A percentile compares a stretch with the other conserved stretches of the same genome.
These are phyloP conservation scores for Tetraodon nigroviridis DNA, from an alignment of 2,113 vertebrate species.

Conservation along the genomic window DNA sequence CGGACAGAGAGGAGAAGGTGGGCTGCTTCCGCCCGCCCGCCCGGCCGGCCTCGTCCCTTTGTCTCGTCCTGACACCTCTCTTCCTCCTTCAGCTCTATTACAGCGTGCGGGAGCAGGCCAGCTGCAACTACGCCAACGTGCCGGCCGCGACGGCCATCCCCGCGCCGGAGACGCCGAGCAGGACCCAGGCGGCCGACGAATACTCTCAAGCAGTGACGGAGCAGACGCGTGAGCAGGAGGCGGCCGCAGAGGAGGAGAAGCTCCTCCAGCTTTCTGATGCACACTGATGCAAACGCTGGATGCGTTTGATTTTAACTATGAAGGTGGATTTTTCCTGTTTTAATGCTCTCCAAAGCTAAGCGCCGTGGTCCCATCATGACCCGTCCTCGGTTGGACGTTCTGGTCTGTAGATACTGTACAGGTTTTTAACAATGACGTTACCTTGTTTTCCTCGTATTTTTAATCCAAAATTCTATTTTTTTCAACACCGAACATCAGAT, in stretches of 20 bases:
- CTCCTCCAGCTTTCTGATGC: slow-evolving; percentile 12
- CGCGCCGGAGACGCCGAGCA: slow-evolving; percentile 12
- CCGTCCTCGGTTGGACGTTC: background rate
- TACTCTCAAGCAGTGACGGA: slow-evolving; percentile 37
- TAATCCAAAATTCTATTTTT: slow-evolving; percentile 5
- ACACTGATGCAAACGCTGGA: slow-evolving; percentile 22
- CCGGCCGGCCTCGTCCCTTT: background rate
- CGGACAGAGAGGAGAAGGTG: slow-evolving; percentile 82
- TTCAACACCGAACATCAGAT: background rate
- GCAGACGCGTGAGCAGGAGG: background rate
- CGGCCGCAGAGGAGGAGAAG: slow-evolving; percentile 20
- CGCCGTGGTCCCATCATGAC: slow-evolving; percentile 4
- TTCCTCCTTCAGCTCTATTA: slow-evolving; percentile 62
- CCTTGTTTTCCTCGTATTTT: background rate
- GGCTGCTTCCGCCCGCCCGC: background rate
- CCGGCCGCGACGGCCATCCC: slow-evolving; percentile 17
- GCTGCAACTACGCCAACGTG: slow-evolving; percentile 55
- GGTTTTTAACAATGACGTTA: background rate
- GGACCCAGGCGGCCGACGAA: slow-evolving; percentile 24
- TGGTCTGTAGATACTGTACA: background rate
- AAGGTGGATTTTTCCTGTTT: background rate
- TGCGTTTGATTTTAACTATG: background rate
- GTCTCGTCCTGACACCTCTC: background rate
- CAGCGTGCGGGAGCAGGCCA: slow-evolving; percentile 41
- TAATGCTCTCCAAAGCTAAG: background rate